Evolutionary conservation across 2,797 vertebrate genomes (phyloP).

Genomic region (Malacoraja senta): DNA sequence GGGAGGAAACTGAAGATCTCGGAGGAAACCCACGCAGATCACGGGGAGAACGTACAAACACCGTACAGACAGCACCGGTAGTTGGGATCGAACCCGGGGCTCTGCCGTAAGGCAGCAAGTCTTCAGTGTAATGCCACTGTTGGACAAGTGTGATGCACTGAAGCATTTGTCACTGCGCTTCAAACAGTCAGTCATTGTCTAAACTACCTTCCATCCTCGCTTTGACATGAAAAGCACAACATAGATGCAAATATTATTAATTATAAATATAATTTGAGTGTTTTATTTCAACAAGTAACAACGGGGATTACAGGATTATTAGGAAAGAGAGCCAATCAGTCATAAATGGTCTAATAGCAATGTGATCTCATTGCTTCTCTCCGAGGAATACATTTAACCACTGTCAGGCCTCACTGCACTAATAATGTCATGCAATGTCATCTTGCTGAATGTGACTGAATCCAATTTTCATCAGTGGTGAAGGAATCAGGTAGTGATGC

Average conservation of each 20-base stretch:
- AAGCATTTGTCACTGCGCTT: background rate
- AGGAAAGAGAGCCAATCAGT: background rate
- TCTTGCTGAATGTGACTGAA: constrained; percentile 29
- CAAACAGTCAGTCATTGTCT: background rate
- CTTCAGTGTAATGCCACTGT: background rate
- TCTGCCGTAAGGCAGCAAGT: no score
- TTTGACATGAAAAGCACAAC: background rate
- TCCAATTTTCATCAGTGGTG: constrained; percentile 23
- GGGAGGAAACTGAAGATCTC: no score
- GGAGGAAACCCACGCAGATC: no score
- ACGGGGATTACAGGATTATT: constrained; percentile 24
- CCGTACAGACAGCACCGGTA: no score
- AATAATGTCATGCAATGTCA: constrained; percentile 35
- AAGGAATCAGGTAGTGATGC: constrained; percentile 3
- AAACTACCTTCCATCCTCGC: background rate
- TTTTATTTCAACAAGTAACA: constrained; percentile 25
- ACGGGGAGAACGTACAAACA: no score
- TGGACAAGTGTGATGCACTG: background rate
- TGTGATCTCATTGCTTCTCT: constrained; percentile 23
- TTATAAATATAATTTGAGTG: background rate
- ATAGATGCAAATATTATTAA: constrained; percentile 17
- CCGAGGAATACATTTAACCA: constrained; percentile 21
- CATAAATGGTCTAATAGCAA: constrained; percentile 7
- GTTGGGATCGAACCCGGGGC: no score
- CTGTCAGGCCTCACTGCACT: constrained; percentile 31